Conservation (phyloP, 1,140 invertebrate genomes). For the Thrips palmi region DNA sequence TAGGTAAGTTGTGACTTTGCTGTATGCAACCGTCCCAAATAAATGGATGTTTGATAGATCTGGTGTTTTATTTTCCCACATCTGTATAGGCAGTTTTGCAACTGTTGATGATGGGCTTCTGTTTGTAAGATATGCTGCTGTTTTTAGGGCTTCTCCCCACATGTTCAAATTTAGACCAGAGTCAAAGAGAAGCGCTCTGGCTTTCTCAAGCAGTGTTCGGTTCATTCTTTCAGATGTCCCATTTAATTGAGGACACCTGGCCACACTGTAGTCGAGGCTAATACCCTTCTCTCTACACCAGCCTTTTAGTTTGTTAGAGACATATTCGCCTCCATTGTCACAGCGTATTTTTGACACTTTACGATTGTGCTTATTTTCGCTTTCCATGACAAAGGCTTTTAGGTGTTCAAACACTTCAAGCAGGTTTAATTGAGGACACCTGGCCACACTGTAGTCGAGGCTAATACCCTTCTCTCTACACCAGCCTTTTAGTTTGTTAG, state of each 20-base stretch:
- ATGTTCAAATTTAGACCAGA: conserved; percentile 14
- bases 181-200: conserved; percentile 19
- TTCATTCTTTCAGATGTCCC: conserved; percentile 23
- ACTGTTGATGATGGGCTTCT: conserved; percentile 12
- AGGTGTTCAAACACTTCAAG: conserved; percentile 19
- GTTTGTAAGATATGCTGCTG: conserved; percentile 18
- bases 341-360: conserved; percentile 15
- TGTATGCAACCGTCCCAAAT: conserved; percentile 19
- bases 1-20: conserved; percentile 14
- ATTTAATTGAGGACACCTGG: conserved; percentile 23
- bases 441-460: conserved; percentile 14
- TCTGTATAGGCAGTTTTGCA: conserved; percentile 17
- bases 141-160: conserved; percentile 18
- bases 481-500: conserved; percentile 15
- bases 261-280: conserved; percentile 12
- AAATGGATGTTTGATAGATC: conserved; percentile 18
- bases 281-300: conserved; percentile 18
- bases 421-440: conserved; percentile 22
- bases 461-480: conserved; percentile 16
- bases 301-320: conserved; percentile 13
- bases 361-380: conserved; percentile 13
- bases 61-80: conserved; percentile 18
- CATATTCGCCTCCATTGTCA: conserved; percentile 20
- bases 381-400: conserved; percentile 15
- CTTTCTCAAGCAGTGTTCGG: conserved; percentile 19